phyloP scores from a whole-genome alignment of 2,888 invertebrate species.

The Alviniconcha strummeri region DNA sequence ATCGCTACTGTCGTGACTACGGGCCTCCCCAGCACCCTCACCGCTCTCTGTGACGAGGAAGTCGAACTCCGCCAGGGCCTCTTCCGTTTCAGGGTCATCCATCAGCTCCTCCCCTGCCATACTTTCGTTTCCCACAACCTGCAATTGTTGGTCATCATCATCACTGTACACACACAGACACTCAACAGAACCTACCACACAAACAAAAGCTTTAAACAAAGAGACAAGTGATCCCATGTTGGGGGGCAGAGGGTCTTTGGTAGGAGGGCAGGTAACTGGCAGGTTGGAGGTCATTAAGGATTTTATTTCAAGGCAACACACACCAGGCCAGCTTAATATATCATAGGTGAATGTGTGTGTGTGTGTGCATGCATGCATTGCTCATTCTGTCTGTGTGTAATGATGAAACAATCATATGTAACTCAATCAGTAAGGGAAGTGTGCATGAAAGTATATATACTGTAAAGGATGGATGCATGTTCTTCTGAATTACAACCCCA shows the following conservation, averaged over 20 bases:
- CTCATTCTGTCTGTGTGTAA: no score
- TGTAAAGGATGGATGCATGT: no score
- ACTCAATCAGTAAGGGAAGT: no score
- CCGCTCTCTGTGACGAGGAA: slow-evolving; percentile 88
- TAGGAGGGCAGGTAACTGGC: no score
- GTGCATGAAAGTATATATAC: no score
- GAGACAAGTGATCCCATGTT: neutral
- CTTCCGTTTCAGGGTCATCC: slow-evolving; percentile 93
- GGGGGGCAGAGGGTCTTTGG: no score
- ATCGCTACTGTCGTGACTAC: slow-evolving; percentile 70
- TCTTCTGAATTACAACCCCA: no score
- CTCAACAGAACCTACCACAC: neutral
- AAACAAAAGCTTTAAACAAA: neutral
- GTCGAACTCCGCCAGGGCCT: slow-evolving; percentile 96
- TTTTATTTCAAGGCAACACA: neutral
- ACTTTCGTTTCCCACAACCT: slow-evolving; percentile 57
- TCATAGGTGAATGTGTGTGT: no score
- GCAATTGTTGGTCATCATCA: neutral
- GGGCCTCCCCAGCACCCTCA: slow-evolving; percentile 76
- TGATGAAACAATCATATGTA: no score
- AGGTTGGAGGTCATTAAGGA: no score
- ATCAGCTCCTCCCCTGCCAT: slow-evolving; percentile 68
- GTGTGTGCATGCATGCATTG: no score
- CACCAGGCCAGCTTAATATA: neutral
- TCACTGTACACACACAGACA: neutral